Percentiles rank a stretch among this genome's conserved stretches.
phyloP scores from a whole-genome alignment of 2,888 invertebrate genomes.

The Scaptodrosophila latifasciaeformis region DNA sequence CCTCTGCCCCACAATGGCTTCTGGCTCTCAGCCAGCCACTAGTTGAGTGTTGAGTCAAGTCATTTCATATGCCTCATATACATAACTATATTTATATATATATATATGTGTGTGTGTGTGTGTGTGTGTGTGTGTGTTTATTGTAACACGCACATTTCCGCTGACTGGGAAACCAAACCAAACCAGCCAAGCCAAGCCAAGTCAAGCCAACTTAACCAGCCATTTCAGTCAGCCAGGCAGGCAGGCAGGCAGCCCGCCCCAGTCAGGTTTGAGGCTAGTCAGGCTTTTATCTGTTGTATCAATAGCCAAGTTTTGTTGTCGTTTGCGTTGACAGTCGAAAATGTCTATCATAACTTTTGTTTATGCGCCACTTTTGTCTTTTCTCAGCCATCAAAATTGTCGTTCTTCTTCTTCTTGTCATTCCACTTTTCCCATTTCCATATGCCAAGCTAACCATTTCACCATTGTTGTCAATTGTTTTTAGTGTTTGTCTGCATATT shows the following conservation, averaged over 20 bases:
- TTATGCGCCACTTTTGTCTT: constrained; percentile 22
- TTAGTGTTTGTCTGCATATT: too few species aligned
- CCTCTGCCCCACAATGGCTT: too few species aligned
- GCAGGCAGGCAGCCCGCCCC: constrained; percentile 18
- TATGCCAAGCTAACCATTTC: constrained; percentile 6
- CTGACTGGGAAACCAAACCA: too few species aligned
- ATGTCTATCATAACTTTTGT: constrained; percentile 44
- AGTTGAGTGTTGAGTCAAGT: constrained; percentile 31
- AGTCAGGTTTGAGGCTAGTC: too few species aligned
- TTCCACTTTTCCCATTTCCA: background rate
- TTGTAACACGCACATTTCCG: constrained; percentile 57
- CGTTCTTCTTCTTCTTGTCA: background rate
- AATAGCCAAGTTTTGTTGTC: constrained; percentile 53
- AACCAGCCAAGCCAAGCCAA: too few species aligned
- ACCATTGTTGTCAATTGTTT: too few species aligned
- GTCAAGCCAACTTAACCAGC: too few species aligned
- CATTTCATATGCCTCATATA: background rate
- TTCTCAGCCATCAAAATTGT: constrained; percentile 6
- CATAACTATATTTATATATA: background rate
- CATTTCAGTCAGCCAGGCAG: too few species aligned
- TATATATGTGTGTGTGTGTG: constrained; percentile 15
- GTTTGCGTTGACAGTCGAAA: constrained; percentile 41
- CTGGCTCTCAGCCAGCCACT: constrained; percentile 28
- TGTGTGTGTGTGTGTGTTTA: constrained; percentile 24
- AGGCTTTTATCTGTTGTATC: constrained; percentile 56